phyloP scores from a whole-genome alignment of 2,113 vertebrate species.

The Tretioscincus oriximinensis region DNA sequence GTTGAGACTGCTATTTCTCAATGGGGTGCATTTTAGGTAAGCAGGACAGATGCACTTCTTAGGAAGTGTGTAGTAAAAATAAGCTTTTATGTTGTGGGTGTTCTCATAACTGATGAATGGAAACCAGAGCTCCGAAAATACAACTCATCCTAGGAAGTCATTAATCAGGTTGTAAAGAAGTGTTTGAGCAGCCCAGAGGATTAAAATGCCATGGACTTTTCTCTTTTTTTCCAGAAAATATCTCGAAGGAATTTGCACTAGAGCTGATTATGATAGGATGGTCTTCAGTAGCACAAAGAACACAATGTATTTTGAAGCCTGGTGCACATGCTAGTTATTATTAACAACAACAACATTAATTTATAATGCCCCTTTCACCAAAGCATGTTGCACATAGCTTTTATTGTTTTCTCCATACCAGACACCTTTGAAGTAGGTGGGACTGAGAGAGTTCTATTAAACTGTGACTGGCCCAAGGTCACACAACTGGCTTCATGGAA shows the following conservation, averaged over 20 bases:
- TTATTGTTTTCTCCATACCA: no score
- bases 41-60: slow-evolving; percentile 22
- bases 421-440: no score
- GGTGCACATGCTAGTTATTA: neutral
- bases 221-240: neutral
- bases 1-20: slow-evolving; percentile 10
- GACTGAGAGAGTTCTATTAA: no score
- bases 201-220: slow-evolving; percentile 17
- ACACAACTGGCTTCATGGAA: no score
- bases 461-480: no score
- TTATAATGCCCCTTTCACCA: no score
- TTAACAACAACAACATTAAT: neutral
- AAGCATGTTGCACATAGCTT: no score
- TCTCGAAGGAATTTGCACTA: neutral
- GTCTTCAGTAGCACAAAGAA: neutral
- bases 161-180: slow-evolving; percentile 22
- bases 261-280: slow-evolving; percentile 18
- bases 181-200: neutral
- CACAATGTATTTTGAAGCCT: slow-evolving; percentile 3
- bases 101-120: neutral
- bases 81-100: slow-evolving; percentile 23
- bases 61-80: slow-evolving; percentile 19
- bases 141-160: slow-evolving; percentile 18
- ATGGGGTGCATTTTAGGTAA: slow-evolving; percentile 1
- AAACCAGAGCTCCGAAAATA: slow-evolving; percentile 6